Conservation (phyloP, 1,140 invertebrate species). For the Halesus radiatus region DNA sequence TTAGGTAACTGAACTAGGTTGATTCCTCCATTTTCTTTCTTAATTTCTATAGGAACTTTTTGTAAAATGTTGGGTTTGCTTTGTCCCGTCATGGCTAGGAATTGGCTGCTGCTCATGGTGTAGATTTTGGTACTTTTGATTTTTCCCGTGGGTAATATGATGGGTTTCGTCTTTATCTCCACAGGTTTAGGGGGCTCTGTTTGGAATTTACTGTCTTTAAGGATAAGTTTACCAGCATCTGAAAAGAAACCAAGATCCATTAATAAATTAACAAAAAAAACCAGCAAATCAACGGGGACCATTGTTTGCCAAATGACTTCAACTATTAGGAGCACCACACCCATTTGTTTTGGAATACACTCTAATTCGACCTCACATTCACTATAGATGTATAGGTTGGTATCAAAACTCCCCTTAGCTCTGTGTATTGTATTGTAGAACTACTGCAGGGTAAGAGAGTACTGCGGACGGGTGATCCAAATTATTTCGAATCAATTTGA, state of each 20-base stretch:
- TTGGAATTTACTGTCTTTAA: constrained; percentile 69
- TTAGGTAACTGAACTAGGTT: constrained; percentile 53
- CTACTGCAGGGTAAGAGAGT: too few relatives aligned
- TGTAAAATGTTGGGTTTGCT: constrained; percentile 54
- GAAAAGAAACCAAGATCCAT: too few relatives aligned
- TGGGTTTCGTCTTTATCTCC: constrained; percentile 56
- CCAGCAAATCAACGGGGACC: background rate
- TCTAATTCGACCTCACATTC: too few relatives aligned
- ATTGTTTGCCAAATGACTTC: background rate
- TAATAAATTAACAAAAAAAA: background rate
- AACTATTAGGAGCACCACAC: too few relatives aligned
- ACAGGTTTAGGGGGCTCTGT: constrained; percentile 47
- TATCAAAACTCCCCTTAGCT: too few relatives aligned
- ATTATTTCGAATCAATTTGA: too few relatives aligned
- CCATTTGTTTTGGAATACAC: too few relatives aligned
- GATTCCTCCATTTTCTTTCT: constrained; percentile 47
- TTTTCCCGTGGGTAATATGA: constrained; percentile 50
- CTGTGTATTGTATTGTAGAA: too few relatives aligned
- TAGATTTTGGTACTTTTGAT: constrained; percentile 55
- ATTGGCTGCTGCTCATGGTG: constrained; percentile 54
- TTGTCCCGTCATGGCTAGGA: constrained; percentile 53
- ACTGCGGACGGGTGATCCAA: too few relatives aligned
- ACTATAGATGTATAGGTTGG: too few relatives aligned
- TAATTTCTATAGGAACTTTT: constrained; percentile 49
- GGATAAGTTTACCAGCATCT: constrained; percentile 83